Percentiles rank a stretch among this genome's conserved stretches.
Conservation (phyloP, 2,797 vertebrate species). For the Cottoperca gobio region DNA sequence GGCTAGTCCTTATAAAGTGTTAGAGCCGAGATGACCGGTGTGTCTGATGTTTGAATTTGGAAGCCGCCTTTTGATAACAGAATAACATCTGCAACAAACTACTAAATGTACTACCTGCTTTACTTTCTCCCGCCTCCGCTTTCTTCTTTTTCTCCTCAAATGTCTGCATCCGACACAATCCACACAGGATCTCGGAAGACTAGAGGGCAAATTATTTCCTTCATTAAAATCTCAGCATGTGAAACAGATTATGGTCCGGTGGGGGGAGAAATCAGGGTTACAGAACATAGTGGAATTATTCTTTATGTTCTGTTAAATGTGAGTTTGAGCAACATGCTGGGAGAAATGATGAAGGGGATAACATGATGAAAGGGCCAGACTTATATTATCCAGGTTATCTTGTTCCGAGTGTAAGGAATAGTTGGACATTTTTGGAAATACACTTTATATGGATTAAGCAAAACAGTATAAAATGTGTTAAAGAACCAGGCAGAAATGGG, state of each 20-base stretch:
- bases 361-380: not conserved
- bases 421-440: not conserved
- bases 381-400: slow-evolving; percentile 38
- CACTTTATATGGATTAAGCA: not conserved
- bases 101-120: slow-evolving; percentile 23
- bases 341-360: slow-evolving; percentile 6
- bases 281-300: slow-evolving; percentile 12
- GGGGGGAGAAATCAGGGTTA: slow-evolving; percentile 42
- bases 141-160: slow-evolving; percentile 9
- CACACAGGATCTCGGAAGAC: slow-evolving; percentile 24
- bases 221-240: slow-evolving; percentile 56
- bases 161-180: slow-evolving; percentile 22
- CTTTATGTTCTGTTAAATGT: slow-evolving; percentile 14
- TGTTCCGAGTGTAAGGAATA: slow-evolving; percentile 46
- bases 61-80: slow-evolving; percentile 3
- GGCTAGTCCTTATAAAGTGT: slow-evolving; percentile 9
- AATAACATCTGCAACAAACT: slow-evolving; percentile 13
- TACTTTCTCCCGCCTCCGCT: slow-evolving; percentile 2
- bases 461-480: not conserved
- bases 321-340: slow-evolving; percentile 7
- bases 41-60: slow-evolving; percentile 17
- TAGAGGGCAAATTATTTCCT: slow-evolving; percentile 36
- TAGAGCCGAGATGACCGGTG: slow-evolving; percentile 26
- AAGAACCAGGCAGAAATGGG: no score
- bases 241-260: slow-evolving; percentile 37